These are phyloP conservation scores for Brachionus calyciflorus DNA, from an alignment of 1,140 invertebrate genomes.

Conservation along the genomic window DNA sequence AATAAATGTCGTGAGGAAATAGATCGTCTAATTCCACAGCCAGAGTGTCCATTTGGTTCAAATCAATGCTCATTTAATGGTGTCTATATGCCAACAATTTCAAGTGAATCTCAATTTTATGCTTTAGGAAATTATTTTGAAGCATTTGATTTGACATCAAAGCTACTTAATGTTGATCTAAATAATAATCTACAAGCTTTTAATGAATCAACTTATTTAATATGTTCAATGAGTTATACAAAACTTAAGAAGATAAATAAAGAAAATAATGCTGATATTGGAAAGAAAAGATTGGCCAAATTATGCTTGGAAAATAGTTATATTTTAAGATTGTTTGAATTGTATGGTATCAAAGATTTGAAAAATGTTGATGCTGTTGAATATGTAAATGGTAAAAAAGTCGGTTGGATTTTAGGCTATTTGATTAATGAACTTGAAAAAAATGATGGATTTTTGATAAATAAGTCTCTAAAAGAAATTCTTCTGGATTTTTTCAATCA, in stretches of 20 bases:
- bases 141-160: slow-evolving; percentile 26
- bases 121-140: slow-evolving; percentile 22
- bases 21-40: slow-evolving; percentile 4
- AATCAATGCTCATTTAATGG: slow-evolving; percentile 28
- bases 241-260: slow-evolving; percentile 9
- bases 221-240: slow-evolving; percentile 43
- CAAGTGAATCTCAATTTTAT: slow-evolving; percentile 26
- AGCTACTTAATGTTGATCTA: background rate
- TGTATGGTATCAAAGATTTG: background rate
- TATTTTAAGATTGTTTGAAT: slow-evolving; percentile 20
- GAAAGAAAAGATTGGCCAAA: slow-evolving; percentile 7
- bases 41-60: background rate
- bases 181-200: slow-evolving; percentile 20
- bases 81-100: slow-evolving; percentile 29
- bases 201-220: slow-evolving; percentile 4
- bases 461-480: no score
- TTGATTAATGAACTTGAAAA: slow-evolving; percentile 18
- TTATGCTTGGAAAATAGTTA: slow-evolving; percentile 28
- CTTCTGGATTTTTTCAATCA: no score
- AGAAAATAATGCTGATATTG: slow-evolving; percentile 1
- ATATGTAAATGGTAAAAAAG: background rate
- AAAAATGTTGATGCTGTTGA: slow-evolving; percentile 25
- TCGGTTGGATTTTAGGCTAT: slow-evolving; percentile 24
- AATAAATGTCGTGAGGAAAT: slow-evolving; percentile 37
- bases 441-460: background rate